These are phyloP conservation scores for Argentina silus DNA, from an alignment of 2,797 vertebrate genomes.

Conservation along the genomic window DNA sequence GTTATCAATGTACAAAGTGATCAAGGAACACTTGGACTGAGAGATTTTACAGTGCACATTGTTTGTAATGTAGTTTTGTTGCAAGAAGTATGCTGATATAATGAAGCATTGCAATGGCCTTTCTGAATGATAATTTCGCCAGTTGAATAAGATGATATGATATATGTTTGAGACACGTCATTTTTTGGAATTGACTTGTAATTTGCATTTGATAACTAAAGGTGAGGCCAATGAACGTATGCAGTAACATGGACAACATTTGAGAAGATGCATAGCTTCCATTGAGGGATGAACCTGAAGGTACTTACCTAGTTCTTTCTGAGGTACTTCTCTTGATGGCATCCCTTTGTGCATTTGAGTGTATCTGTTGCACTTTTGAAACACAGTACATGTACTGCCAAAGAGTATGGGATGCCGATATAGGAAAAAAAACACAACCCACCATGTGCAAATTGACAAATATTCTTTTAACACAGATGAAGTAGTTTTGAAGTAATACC, in stretches of 20 bases:
- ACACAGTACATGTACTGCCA: conserved; percentile 64
- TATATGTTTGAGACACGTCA: conserved; percentile 4
- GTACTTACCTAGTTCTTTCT: background rate
- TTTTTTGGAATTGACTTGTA: background rate
- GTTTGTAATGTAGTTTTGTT: conserved; percentile 35
- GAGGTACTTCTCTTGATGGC: conserved; percentile 13
- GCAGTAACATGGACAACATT: conserved; percentile 15
- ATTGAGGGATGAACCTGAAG: conserved; percentile 3
- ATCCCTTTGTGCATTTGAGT: conserved; percentile 18
- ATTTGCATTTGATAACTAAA: conserved; percentile 7
- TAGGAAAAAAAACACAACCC: conserved; percentile 29
- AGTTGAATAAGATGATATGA: conserved; percentile 21
- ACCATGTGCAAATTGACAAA: conserved; percentile 27
- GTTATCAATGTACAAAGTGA: conserved; percentile 40
- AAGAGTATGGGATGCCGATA: conserved; percentile 60
- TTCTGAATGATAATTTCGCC: conserved; percentile 42
- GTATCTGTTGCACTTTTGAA: conserved; percentile 54
- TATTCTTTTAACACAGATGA: conserved; percentile 39
- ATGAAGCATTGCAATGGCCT: conserved; percentile 23
- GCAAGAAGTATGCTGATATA: conserved; percentile 33
- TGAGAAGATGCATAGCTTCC: conserved; percentile 16
- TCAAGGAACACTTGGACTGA: conserved; percentile 19
- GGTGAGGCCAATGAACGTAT: conserved; percentile 24
- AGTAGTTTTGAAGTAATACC: conserved; percentile 8
- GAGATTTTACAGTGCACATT: conserved; percentile 47